Conservation (phyloP, 2,797 vertebrate species). For the Astyanax mexicanus region DNA sequence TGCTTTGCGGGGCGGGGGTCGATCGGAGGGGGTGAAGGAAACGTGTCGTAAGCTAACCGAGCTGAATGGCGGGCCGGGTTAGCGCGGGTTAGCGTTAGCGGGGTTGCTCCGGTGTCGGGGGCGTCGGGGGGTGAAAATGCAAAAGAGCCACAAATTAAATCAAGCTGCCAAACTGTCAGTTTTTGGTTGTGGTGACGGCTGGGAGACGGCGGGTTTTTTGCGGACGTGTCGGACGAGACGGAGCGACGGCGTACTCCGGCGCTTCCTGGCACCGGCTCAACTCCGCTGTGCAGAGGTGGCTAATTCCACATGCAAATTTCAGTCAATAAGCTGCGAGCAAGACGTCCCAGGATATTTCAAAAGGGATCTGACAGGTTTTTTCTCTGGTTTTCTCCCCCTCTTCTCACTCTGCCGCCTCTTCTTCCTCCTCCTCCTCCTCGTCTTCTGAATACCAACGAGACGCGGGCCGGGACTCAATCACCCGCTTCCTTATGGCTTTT, state of each 20-base stretch:
- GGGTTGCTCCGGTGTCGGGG: constrained; percentile 93
- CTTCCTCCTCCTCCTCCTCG: constrained; percentile 76
- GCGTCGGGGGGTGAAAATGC: constrained; percentile 93
- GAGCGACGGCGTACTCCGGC: constrained; percentile 88
- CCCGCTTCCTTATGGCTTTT: constrained; percentile 89
- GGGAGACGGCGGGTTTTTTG: constrained; percentile 92
- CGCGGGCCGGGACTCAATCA: constrained; percentile 98
- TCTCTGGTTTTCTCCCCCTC: constrained; percentile 75
- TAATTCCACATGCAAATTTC: constrained; percentile 99
- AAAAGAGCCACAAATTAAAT: constrained; percentile 99
- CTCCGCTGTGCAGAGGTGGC: constrained; percentile 92
- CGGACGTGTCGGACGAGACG: constrained; percentile 63
- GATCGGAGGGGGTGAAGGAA: constrained; percentile 83
- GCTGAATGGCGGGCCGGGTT: constrained; percentile 89
- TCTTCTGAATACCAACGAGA: constrained; percentile 97
- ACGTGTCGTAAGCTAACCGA: constrained; percentile 93
- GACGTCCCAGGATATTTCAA: constrained; percentile 99
- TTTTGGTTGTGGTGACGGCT: constrained; percentile 94
- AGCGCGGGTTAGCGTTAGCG: constrained; percentile 86
- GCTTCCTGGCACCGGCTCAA: constrained; percentile 97
- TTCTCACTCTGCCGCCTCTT: constrained; percentile 63
- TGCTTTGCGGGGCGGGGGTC: constrained; percentile 60
- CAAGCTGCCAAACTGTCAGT: constrained; percentile 99
- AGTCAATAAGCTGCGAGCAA: constrained; percentile 99
- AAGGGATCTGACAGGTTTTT: constrained; percentile 95